Evolutionary conservation across 2,888 invertebrate genomes (phyloP).

Genomic region (Lysandra coridon): DNA sequence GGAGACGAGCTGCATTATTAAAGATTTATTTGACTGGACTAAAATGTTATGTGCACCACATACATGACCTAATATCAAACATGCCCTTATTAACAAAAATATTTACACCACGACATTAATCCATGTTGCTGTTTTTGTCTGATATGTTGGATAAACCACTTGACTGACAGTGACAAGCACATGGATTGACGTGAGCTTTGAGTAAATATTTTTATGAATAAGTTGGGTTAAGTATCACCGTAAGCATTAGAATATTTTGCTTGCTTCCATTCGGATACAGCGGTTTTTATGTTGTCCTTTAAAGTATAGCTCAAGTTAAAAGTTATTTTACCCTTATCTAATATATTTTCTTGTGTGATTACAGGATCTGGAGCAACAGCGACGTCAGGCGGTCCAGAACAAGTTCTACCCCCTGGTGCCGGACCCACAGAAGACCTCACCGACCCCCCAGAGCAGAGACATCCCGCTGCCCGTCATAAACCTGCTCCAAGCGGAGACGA

Average conservation of each 20-base stretch:
- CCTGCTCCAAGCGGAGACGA: constrained; percentile 54
- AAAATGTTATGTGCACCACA: constrained; percentile 3
- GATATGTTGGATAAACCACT: too few species aligned
- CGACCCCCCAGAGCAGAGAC: constrained; percentile 47
- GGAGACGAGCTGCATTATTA: not conserved
- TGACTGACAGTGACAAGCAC: too few species aligned
- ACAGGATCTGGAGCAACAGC: constrained; percentile 59
- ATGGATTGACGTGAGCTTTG: not conserved
- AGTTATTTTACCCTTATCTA: not conserved
- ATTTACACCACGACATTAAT: too few species aligned
- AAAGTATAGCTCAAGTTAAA: not conserved
- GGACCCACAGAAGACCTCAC: constrained; percentile 48
- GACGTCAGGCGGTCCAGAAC: constrained; percentile 48
- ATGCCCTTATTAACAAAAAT: too few species aligned
- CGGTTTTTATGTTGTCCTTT: not conserved
- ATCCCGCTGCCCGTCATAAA: constrained; percentile 63
- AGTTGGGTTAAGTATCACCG: not conserved
- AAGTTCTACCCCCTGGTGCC: constrained; percentile 52
- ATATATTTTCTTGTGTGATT: constrained; percentile 46
- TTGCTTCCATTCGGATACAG: not conserved
- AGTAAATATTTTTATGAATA: not conserved
- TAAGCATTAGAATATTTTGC: not conserved
- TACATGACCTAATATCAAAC: not conserved
- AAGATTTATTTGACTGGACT: constrained; percentile 1
- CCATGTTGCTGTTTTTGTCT: too few species aligned